Percentiles rank a stretch among this genome's conserved stretches.
These are phyloP conservation scores for Ellobius talpinus DNA, from an alignment of 2,113 vertebrate species.

Conservation along the genomic window DNA sequence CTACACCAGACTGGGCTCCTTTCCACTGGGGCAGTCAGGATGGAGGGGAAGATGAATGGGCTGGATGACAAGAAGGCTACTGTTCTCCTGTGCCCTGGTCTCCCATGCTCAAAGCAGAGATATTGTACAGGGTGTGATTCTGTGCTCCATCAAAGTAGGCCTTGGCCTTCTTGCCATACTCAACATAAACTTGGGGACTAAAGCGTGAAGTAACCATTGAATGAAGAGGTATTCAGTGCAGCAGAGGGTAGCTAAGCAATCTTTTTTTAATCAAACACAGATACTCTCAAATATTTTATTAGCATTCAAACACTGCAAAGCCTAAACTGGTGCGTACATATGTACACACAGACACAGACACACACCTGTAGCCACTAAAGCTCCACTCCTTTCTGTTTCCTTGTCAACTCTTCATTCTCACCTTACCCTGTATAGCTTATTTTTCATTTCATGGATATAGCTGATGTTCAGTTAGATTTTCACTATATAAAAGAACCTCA, in stretches of 20 bases:
- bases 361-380: background rate
- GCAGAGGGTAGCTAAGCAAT: background rate
- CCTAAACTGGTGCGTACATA: background rate
- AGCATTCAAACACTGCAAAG: background rate
- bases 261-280: background rate
- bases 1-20: background rate
- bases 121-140: background rate
- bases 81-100: background rate
- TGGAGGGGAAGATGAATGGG: background rate
- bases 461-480: conserved; percentile 27
- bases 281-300: background rate
- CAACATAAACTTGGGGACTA: background rate
- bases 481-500: background rate
- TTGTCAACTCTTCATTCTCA: background rate
- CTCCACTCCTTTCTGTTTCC: background rate
- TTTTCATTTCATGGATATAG: background rate
- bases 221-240: background rate
- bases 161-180: background rate
- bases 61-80: background rate
- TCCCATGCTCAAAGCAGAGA: background rate
- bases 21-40: background rate
- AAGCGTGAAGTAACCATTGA: background rate
- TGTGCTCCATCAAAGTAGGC: background rate
- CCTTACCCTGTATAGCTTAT: background rate
- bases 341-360: background rate